phyloP scores from a whole-genome alignment of 1,140 invertebrate species.

The Diorhabda sublineata region DNA sequence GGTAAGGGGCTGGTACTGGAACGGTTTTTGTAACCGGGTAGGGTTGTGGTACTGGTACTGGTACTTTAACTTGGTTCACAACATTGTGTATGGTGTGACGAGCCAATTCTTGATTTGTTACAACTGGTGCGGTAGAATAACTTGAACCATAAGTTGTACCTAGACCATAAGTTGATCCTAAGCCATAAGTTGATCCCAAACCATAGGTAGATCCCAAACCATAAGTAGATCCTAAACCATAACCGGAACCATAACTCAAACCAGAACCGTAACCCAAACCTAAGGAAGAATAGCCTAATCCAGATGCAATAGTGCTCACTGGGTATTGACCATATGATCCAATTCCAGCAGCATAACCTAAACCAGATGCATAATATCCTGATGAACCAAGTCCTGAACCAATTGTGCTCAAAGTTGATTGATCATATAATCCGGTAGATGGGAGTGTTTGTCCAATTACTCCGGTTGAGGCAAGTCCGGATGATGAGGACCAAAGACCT shows the following conservation, averaged over 20 bases:
- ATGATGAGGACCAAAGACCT: background rate
- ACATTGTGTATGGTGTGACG: constrained; percentile 31
- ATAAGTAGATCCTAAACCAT: background rate
- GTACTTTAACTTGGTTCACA: constrained; percentile 30
- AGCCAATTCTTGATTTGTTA: constrained; percentile 16
- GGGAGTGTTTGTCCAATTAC: no score
- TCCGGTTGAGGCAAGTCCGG: background rate
- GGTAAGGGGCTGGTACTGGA: constrained; percentile 30
- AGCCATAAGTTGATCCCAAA: background rate
- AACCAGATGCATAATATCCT: background rate
- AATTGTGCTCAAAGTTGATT: no score
- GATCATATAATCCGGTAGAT: no score
- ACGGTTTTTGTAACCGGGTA: constrained; percentile 21
- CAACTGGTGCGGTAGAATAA: background rate
- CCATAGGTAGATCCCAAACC: background rate
- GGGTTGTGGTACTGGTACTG: constrained; percentile 42
- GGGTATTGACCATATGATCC: background rate
- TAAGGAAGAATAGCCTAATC: background rate
- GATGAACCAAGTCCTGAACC: background rate
- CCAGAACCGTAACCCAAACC: background rate
- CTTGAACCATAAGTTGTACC: background rate
- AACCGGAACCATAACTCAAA: constrained; percentile 1
- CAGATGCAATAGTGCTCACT: background rate
- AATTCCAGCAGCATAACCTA: background rate
- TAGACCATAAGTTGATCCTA: background rate